phyloP scores from a whole-genome alignment of 2,797 vertebrate species.

The Schizopygopsis malacanthus region DNA sequence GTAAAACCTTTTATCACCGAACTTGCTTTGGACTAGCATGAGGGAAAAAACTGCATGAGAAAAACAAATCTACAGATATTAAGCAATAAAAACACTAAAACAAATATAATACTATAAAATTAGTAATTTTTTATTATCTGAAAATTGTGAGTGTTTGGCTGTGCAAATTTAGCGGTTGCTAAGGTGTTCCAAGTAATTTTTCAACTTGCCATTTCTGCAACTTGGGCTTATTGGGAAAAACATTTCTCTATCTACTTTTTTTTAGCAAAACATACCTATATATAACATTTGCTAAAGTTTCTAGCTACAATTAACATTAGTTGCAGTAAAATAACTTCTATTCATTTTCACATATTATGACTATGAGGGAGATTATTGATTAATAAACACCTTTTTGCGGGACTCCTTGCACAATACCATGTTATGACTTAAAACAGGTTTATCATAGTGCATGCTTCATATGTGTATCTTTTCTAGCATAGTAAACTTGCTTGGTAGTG shows the following conservation, averaged over 20 bases:
- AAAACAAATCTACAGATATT: background rate
- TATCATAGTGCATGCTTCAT: background rate
- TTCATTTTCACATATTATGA: background rate
- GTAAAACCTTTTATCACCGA: slow-evolving; percentile 1
- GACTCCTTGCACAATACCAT: background rate
- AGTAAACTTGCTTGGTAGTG: background rate
- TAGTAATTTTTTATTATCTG: background rate
- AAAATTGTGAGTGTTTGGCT: background rate
- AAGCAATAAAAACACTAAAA: background rate
- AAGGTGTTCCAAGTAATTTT: background rate
- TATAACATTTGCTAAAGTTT: background rate
- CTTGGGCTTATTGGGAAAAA: background rate
- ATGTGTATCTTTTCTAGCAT: background rate
- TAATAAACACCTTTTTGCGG: background rate
- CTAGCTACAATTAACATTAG: background rate
- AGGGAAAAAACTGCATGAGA: background rate
- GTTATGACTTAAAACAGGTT: background rate
- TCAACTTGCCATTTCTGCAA: background rate
- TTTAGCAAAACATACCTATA: background rate
- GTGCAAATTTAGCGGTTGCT: background rate
- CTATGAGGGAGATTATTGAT: background rate
- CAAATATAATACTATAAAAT: background rate
- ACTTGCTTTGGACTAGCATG: background rate
- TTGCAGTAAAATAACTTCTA: background rate
- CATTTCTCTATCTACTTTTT: background rate